Conservation (phyloP, 2,113 vertebrate species). For the Hiodon alosoides region DNA sequence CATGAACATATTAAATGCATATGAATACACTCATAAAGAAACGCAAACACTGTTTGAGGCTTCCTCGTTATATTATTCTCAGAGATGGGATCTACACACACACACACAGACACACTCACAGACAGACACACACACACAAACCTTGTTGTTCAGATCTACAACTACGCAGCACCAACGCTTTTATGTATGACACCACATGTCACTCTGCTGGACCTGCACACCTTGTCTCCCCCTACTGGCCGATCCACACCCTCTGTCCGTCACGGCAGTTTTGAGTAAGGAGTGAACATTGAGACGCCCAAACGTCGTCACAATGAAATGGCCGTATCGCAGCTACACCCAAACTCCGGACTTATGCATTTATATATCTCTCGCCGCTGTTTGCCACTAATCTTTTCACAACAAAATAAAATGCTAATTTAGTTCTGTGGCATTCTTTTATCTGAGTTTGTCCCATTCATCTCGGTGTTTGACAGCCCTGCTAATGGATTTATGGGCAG, state of each 20-base stretch:
- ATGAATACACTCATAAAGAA: neutral
- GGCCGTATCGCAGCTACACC: neutral
- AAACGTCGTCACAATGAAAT: constrained; percentile 15
- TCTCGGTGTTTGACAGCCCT: constrained; percentile 32
- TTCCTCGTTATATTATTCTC: too few species aligned
- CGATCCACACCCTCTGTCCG: neutral
- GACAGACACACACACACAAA: neutral
- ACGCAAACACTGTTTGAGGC: neutral
- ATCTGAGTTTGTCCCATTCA: constrained; percentile 33
- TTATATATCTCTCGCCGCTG: constrained; percentile 22
- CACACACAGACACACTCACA: neutral
- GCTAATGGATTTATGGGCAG: constrained; percentile 14
- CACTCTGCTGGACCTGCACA: neutral
- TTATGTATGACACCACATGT: neutral
- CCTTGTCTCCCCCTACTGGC: neutral
- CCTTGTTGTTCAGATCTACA: neutral
- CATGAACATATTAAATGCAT: too few species aligned
- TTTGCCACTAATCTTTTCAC: constrained; percentile 25
- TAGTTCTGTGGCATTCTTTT: constrained; percentile 38
- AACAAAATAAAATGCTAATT: constrained; percentile 34
- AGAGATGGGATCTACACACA: neutral
- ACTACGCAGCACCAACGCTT: neutral
- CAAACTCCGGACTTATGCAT: constrained; percentile 20
- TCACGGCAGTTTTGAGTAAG: constrained; percentile 1
- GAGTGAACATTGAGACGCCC: neutral